Percentiles rank a stretch among this genome's conserved stretches.
phyloP scores from a whole-genome alignment of 2,113 vertebrate species.

The Sander vitreus region DNA sequence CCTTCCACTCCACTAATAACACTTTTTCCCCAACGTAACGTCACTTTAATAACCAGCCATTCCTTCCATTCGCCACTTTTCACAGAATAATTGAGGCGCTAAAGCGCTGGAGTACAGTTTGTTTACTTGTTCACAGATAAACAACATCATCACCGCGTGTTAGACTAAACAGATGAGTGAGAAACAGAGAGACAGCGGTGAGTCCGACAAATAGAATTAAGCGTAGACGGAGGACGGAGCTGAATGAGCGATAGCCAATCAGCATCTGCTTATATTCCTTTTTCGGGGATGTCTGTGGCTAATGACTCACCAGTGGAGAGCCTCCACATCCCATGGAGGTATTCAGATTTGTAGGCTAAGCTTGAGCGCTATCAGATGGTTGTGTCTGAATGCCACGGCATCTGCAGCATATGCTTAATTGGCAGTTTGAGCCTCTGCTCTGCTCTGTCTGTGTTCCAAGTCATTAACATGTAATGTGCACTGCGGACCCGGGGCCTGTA shows the following conservation, averaged over 20 bases:
- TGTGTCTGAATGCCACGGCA: conserved; percentile 70
- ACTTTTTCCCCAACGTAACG: conserved; percentile 14
- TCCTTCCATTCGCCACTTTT: conserved; percentile 39
- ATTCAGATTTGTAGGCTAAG: conserved; percentile 70
- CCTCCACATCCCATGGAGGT: conserved; percentile 67
- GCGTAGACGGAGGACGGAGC: not conserved
- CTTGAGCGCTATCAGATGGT: conserved; percentile 73
- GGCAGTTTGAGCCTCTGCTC: conserved; percentile 77
- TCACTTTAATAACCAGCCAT: conserved; percentile 35
- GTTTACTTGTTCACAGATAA: conserved; percentile 50
- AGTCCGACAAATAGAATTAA: conserved; percentile 2
- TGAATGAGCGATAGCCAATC: conserved; percentile 60
- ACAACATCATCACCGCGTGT: conserved; percentile 47
- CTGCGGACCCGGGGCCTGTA: conserved; percentile 66
- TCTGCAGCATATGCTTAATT: conserved; percentile 82
- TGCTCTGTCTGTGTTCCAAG: conserved; percentile 76
- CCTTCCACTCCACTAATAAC: conserved; percentile 42
- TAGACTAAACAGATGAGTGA: conserved; percentile 54
- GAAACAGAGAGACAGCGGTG: conserved; percentile 4
- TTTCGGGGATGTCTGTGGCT: conserved; percentile 72
- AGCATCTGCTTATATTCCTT: conserved; percentile 61
- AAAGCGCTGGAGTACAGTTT: conserved; percentile 24
- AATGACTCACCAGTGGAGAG: conserved; percentile 74
- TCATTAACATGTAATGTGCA: conserved; percentile 81
- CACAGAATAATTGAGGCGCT: conserved; percentile 10